phyloP scores from a whole-genome alignment of 2,113 vertebrate genomes.

The Pterocles gutturalis region DNA sequence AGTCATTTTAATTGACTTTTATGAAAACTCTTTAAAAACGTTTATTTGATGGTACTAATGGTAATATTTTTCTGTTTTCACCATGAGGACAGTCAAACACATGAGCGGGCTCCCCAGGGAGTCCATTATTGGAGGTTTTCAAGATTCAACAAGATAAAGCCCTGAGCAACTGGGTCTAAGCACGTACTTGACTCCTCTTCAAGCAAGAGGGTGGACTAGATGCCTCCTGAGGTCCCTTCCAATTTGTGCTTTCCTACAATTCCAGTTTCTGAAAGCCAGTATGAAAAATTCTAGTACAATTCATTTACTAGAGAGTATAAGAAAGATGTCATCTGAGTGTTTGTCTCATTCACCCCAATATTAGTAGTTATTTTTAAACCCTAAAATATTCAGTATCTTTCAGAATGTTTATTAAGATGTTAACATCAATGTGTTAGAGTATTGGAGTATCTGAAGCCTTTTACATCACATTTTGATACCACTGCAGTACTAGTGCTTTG shows the following conservation, averaged over 20 bases:
- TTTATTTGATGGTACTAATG: background rate
- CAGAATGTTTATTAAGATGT: background rate
- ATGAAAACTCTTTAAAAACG: background rate
- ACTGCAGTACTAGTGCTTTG: background rate
- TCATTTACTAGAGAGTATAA: background rate
- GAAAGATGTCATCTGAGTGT: background rate
- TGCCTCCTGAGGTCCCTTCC: background rate
- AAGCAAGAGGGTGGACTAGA: background rate
- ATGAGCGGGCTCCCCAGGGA: background rate
- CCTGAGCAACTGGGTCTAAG: fast-evolving
- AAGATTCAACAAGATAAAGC: background rate
- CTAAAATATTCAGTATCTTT: background rate
- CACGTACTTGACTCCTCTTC: background rate
- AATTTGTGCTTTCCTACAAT: background rate
- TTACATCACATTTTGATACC: background rate
- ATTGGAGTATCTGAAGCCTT: background rate
- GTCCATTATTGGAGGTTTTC: background rate
- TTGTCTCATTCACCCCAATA: background rate
- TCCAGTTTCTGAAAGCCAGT: background rate
- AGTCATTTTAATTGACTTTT: background rate
- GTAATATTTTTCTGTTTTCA: background rate
- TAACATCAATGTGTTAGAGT: background rate
- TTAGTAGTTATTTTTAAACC: background rate
- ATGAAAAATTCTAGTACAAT: background rate
- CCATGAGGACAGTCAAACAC: background rate